These are phyloP conservation scores for Gadopsis bispinosus DNA, from an alignment of 2,797 vertebrate genomes.

Conservation along the genomic window DNA sequence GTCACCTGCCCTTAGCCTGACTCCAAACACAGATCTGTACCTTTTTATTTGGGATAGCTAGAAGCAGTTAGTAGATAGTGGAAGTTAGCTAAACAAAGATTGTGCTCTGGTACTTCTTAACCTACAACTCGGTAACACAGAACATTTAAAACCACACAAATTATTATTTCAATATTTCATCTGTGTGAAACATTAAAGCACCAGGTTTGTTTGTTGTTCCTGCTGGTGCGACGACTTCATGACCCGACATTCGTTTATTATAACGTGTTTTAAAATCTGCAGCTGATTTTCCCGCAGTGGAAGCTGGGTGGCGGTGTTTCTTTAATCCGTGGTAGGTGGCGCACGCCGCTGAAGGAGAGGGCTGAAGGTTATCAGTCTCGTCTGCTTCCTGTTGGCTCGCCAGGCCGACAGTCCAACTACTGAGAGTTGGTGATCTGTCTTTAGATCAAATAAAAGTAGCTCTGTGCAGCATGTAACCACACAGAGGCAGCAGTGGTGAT, in stretches of 20 bases:
- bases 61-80: too few relatives aligned
- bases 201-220: neutral
- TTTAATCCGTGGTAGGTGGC: neutral
- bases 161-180: neutral
- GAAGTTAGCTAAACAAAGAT: neutral
- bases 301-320: conserved; percentile 3
- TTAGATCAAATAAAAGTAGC: neutral
- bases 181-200: neutral
- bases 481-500: neutral
- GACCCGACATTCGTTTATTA: neutral
- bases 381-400: conserved; percentile 55
- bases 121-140: neutral
- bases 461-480: too few relatives aligned
- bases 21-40: too few relatives aligned
- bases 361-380: conserved; percentile 48
- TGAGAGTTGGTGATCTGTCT: conserved; percentile 21
- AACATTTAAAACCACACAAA: neutral
- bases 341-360: conserved; percentile 31
- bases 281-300: neutral
- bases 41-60: too few relatives aligned
- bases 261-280: neutral
- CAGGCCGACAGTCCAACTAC: conserved; percentile 17
- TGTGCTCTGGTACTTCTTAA: too few relatives aligned
- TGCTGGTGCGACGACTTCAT: neutral
- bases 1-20: too few relatives aligned